These are phyloP conservation scores for Phrynosoma blainvillii DNA, from an alignment of 2,113 vertebrate genomes.

Conservation along the genomic window DNA sequence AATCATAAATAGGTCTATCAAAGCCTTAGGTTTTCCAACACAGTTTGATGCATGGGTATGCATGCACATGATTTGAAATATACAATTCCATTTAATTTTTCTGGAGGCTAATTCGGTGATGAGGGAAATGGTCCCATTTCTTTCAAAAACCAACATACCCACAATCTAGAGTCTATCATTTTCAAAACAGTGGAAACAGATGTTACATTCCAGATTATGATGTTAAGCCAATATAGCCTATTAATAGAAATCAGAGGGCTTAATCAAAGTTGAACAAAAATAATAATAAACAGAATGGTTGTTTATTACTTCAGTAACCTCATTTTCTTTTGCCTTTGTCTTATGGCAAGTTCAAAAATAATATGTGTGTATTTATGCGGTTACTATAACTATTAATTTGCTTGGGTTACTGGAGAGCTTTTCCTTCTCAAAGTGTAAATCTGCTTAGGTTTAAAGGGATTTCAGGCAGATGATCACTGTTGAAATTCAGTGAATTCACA, in stretches of 20 bases:
- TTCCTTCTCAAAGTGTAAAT: constrained; percentile 33
- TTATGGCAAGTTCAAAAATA: constrained; percentile 26
- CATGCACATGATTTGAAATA: not conserved
- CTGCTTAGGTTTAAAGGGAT: constrained; percentile 45
- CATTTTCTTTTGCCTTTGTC: constrained; percentile 47
- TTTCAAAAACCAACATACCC: not conserved
- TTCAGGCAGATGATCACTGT: constrained; percentile 51
- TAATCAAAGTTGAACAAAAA: constrained; percentile 40
- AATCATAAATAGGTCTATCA: not conserved
- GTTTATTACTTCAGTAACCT: constrained; percentile 51
- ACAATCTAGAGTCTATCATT: not conserved
- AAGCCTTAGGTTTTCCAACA: constrained; percentile 5
- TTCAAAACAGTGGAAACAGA: not conserved
- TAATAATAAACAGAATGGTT: constrained; percentile 44
- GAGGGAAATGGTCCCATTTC: not conserved
- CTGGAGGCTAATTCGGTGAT: not conserved
- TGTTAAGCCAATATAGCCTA: constrained; percentile 1
- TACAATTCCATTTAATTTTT: constrained; percentile 22
- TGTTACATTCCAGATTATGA: not conserved
- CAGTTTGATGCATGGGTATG: not conserved
- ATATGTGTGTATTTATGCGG: constrained; percentile 34
- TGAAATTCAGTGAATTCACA: constrained; percentile 53
- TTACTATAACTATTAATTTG: constrained; percentile 55
- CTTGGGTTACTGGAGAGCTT: constrained; percentile 6
- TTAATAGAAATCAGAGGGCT: constrained; percentile 47